A percentile compares a stretch with the other conserved stretches of the same genome.
Evolutionary conservation across 2,888 invertebrate genomes (phyloP).

Genomic region (Rotaria socialis): DNA sequence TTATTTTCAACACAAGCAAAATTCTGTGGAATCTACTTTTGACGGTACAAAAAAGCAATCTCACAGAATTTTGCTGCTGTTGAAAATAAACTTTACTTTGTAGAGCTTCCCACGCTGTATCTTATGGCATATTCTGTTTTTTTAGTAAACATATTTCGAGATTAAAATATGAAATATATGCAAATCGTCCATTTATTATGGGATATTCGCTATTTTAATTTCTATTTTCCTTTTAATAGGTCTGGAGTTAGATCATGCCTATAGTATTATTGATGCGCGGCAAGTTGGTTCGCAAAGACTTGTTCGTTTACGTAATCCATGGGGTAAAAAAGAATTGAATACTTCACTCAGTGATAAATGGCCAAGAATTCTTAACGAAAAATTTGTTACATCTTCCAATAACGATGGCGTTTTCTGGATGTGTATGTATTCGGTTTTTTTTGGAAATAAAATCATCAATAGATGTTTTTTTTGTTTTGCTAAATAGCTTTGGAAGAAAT

Average conservation of each 20-base stretch:
- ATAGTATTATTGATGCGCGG: slow-evolving; percentile 43
- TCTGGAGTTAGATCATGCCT: slow-evolving; percentile 39
- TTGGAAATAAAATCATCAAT: background rate
- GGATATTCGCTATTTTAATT: background rate
- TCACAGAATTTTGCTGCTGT: too few species aligned
- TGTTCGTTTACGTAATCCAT: slow-evolving; percentile 43
- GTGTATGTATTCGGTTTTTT: slow-evolving; percentile 19
- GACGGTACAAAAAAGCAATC: too few species aligned
- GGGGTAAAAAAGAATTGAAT: slow-evolving; percentile 46
- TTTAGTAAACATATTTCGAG: too few species aligned
- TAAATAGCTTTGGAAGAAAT: background rate
- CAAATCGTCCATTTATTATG: background rate
- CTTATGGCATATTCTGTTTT: too few species aligned
- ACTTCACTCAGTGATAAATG: slow-evolving; percentile 39
- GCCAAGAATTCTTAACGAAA: slow-evolving; percentile 39
- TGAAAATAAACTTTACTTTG: too few species aligned
- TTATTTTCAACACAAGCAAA: too few species aligned
- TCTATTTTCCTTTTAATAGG: background rate
- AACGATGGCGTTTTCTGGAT: slow-evolving; percentile 46
- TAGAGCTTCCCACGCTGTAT: too few species aligned
- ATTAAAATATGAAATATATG: too few species aligned
- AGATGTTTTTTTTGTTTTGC: background rate
- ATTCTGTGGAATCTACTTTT: too few species aligned
- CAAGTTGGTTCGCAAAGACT: slow-evolving; percentile 37
- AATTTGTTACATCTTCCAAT: slow-evolving; percentile 38